Base-by-base conservation (phyloP, 2,113 vertebrate species). In the Phylloscopus whistleri region DNA sequence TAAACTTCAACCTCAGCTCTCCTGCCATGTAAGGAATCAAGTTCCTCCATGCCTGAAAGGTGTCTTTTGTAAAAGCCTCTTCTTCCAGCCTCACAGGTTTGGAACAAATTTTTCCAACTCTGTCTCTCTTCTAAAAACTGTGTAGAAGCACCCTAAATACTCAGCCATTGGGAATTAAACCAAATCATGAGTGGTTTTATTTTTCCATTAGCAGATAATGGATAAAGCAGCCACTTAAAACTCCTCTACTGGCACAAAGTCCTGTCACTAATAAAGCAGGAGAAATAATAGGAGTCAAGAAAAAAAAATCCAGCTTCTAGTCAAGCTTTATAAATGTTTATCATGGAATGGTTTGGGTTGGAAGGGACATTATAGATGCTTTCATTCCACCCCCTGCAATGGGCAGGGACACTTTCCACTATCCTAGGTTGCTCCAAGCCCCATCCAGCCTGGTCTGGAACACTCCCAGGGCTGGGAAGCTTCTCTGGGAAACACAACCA, bases 1-100 rank as follows among this genome's bases (percentile, higher is more conserved):
- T 80, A 56, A 84, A 30, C 9, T 80, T 87, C 64, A 69, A 10
- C 4, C 39, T 41, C 51, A 92, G 59, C 23, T 77, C 35, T 77
- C 51, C 52, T 69, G 18, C 4, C 41, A 58, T 1, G 10, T 7
- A 83, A 90, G 17, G 39, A 90, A 92, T 13, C 26, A 41, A 69
- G 46, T 66, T 88, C 17, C 55, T 58, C 30, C 59, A 51, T 10
- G 22, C 12, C 41, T 2, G 0, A 66, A 19, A 87, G 41, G 5
- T 10, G 15, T 16, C 43, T 64, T 87, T 69, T 37, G 19, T 44
- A 60, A 72, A 72, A 76, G 7, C 10, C 28, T 59, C 39, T 68
- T n/a, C 16, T 30, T n/a, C 16, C 10, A 44, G 9, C 30, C 26
- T 85, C 9, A 26, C 0, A 62, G 1, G 2, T 55, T 67, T 64